phyloP scores from a whole-genome alignment of 64 coral and sea anemone species.

The Actinia tenebrosa region DNA sequence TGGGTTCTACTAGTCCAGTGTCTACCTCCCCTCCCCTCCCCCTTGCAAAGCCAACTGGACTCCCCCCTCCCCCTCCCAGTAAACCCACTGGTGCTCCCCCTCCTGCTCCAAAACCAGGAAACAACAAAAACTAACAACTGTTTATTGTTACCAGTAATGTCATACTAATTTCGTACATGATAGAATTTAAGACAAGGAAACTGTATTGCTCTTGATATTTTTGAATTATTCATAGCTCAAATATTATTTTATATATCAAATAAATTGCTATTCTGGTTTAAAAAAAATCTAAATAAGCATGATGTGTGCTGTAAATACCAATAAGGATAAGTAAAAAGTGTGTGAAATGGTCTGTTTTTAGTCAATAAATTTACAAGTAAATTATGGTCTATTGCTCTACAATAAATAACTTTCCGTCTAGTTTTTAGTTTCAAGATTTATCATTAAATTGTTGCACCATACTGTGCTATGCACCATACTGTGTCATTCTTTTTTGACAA shows the following conservation, averaged over 20 bases:
- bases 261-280: background rate
- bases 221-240: background rate
- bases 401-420: too few relatives aligned
- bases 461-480: too few relatives aligned
- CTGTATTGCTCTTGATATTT: background rate
- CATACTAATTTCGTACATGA: background rate
- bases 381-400: too few relatives aligned
- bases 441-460: too few relatives aligned
- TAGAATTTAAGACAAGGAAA: background rate
- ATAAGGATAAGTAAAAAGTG: background rate
- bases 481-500: too few relatives aligned
- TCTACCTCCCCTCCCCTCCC: slow-evolving; percentile 43
- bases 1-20: slow-evolving; percentile 76
- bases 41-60: slow-evolving; percentile 24
- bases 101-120: slow-evolving; percentile 24
- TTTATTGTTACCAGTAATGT: background rate
- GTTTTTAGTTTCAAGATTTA: too few relatives aligned
- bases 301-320: background rate
- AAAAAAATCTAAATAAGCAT: background rate
- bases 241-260: slow-evolving; percentile 7
- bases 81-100: slow-evolving; percentile 42
- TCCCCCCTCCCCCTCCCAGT: slow-evolving; percentile 39
- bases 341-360: background rate
- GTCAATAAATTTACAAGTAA: background rate
- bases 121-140: background rate